phyloP scores from a whole-genome alignment of 2,113 vertebrate genomes.

The Microtus ochrogaster region DNA sequence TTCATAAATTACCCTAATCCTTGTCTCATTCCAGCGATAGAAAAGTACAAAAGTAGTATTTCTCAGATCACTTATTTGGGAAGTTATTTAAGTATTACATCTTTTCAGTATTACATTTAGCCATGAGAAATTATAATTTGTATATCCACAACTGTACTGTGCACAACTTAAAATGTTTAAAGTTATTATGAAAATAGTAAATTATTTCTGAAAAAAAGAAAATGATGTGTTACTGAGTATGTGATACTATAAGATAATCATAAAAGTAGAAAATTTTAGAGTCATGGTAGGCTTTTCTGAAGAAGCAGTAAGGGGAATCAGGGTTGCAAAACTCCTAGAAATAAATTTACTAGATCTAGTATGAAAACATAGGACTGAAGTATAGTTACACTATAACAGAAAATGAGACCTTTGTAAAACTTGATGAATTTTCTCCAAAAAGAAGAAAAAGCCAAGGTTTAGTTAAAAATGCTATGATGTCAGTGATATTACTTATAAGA shows the following conservation, averaged over 20 bases:
- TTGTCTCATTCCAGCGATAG: background rate
- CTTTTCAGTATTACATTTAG: background rate
- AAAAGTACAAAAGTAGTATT: background rate
- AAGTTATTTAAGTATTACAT: background rate
- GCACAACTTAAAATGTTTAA: background rate
- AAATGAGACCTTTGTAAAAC: background rate
- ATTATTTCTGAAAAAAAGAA: background rate
- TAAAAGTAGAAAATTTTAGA: background rate
- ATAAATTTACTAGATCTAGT: too few relatives aligned
- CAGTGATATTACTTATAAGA: background rate
- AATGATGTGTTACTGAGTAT: background rate
- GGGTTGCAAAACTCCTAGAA: background rate
- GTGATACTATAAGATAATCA: background rate
- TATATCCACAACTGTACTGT: background rate
- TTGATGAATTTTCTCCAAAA: background rate
- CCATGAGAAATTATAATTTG: background rate
- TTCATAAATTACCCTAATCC: background rate
- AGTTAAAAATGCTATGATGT: background rate
- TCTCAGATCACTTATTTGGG: background rate
- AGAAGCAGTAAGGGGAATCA: background rate
- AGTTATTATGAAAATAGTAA: background rate
- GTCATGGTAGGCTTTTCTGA: background rate
- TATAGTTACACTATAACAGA: background rate
- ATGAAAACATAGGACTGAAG: background rate
- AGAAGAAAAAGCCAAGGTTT: background rate